phyloP scores from a whole-genome alignment of 2,888 invertebrate genomes.

The Drosophila engyochracea region DNA sequence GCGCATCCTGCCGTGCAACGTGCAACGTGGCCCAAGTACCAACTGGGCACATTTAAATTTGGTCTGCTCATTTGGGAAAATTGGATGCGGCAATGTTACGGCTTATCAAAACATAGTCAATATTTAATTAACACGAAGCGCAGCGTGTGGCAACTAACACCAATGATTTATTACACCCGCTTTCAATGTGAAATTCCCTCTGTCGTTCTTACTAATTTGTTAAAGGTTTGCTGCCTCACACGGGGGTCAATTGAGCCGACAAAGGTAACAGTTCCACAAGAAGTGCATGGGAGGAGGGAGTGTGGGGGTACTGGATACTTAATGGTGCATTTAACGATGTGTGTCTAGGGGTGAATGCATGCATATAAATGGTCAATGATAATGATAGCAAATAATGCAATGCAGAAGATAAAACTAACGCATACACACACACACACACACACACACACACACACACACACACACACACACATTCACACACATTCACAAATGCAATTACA shows the following conservation, averaged over 20 bases:
- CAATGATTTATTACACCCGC: slow-evolving; percentile 67
- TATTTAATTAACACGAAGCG: slow-evolving; percentile 81
- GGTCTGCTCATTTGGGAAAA: slow-evolving; percentile 36
- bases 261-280: slow-evolving; percentile 35
- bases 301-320: slow-evolving; percentile 6
- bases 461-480: background rate
- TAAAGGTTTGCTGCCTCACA: slow-evolving; percentile 35
- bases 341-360: slow-evolving; percentile 36
- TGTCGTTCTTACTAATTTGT: slow-evolving; percentile 41
- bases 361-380: slow-evolving; percentile 33
- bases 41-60: slow-evolving; percentile 69
- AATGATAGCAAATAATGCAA: slow-evolving; percentile 48
- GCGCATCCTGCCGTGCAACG: slow-evolving; percentile 71
- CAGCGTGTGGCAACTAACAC: slow-evolving; percentile 61
- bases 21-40: slow-evolving; percentile 21
- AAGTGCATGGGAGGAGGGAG: background rate
- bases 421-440: background rate
- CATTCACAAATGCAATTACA: slow-evolving; percentile 4
- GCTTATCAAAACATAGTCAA: slow-evolving; percentile 81
- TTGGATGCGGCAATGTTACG: slow-evolving; percentile 69
- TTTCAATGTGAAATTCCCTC: slow-evolving; percentile 40
- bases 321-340: slow-evolving; percentile 60
- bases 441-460: background rate
- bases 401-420: slow-evolving; percentile 9
- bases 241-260: slow-evolving; percentile 52